Evolutionary conservation across 2,888 invertebrate genomes (phyloP).

Genomic region (Volucella bombylans): DNA sequence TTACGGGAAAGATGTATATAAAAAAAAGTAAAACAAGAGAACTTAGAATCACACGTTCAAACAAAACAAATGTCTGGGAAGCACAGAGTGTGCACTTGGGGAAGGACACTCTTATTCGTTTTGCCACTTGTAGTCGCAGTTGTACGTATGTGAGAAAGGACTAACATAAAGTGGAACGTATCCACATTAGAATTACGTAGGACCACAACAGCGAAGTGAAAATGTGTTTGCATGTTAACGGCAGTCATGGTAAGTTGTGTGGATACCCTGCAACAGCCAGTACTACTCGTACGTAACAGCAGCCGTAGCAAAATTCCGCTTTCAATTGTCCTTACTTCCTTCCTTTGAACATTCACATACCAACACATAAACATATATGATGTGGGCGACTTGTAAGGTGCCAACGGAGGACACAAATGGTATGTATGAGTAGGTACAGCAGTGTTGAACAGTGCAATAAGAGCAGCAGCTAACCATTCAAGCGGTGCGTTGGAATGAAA

Average conservation of each 20-base stretch:
- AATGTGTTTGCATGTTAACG: conserved; percentile 71
- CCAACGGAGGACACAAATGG: not conserved
- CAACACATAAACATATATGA: not conserved
- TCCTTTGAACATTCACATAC: conserved; percentile 35
- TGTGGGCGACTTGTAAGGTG: not conserved
- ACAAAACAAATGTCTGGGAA: conserved; percentile 8
- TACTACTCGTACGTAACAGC: not conserved
- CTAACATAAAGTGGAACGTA: conserved; percentile 30
- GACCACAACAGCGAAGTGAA: conserved; percentile 66
- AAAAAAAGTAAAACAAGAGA: not conserved
- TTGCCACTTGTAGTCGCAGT: not conserved
- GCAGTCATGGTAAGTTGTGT: conserved; percentile 53
- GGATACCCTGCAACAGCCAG: conserved; percentile 18
- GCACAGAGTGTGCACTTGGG: conserved; percentile 41
- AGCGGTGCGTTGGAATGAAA: conserved; percentile 55
- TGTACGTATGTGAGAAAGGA: conserved; percentile 4
- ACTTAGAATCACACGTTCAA: conserved; percentile 8
- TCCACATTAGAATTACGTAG: conserved; percentile 41
- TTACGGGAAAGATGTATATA: conserved; percentile 9
- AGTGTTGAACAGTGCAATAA: not conserved
- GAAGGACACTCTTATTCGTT: not conserved
- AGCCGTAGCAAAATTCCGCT: conserved; percentile 52
- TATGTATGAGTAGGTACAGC: not conserved
- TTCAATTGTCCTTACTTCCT: conserved; percentile 69
- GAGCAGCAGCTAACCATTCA: conserved; percentile 29